Conservation (phyloP, 2,888 invertebrate species). For the Apantesis nais region DNA sequence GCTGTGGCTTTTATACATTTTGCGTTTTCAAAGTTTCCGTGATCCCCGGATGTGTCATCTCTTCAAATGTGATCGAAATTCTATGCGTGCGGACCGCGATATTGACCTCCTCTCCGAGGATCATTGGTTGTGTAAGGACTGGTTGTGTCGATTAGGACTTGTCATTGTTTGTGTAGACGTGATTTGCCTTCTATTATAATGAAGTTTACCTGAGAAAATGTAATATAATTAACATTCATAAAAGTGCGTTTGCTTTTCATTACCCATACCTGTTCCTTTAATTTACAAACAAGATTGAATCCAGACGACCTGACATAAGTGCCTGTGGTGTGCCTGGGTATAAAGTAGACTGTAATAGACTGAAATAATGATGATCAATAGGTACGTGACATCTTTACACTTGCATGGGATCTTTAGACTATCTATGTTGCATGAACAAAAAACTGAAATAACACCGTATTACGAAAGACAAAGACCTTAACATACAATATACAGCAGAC, state of each 20-base stretch:
- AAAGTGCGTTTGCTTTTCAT: slow-evolving; percentile 62
- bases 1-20: slow-evolving; percentile 69
- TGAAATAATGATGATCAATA: no score
- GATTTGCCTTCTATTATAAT: slow-evolving; percentile 55
- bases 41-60: slow-evolving; percentile 73
- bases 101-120: slow-evolving; percentile 79
- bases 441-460: background rate
- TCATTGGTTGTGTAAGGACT: slow-evolving; percentile 76
- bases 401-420: background rate
- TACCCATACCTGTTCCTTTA: no score
- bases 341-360: no score
- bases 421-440: background rate
- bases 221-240: slow-evolving; percentile 76
- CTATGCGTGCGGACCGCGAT: slow-evolving; percentile 71
- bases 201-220: slow-evolving; percentile 67
- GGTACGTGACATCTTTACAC: no score
- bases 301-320: no score
- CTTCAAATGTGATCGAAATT: slow-evolving; percentile 74
- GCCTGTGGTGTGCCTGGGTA: no score
- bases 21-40: slow-evolving; percentile 65
- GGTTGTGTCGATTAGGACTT: slow-evolving; percentile 77
- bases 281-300: no score
- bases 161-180: slow-evolving; percentile 81
- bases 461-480: background rate
- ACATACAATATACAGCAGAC: background rate